Evolutionary conservation across 2,113 vertebrate genomes (phyloP).

Genomic region (Nycticorax nycticorax): DNA sequence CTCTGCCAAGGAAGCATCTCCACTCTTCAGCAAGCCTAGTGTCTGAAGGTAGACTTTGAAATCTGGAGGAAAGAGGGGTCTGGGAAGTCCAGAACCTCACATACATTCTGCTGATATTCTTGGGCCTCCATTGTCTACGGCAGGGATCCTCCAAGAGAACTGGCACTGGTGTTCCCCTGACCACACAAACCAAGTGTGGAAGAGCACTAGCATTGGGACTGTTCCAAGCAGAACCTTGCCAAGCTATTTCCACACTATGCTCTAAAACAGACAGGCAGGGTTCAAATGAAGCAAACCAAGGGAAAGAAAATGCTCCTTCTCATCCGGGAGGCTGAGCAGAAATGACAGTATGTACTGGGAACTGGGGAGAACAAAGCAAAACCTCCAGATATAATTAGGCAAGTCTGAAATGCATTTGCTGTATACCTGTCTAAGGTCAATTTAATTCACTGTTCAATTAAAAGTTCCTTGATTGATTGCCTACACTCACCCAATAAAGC

Average conservation of each 20-base stretch:
- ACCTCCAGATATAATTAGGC: not conserved
- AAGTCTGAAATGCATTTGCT: not conserved
- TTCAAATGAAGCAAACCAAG: not conserved
- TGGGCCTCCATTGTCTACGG: not conserved
- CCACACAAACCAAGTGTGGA: rapidly evolving
- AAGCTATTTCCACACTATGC: not conserved
- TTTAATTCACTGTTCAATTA: constrained; percentile 33
- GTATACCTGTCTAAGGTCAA: not conserved
- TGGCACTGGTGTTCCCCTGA: not conserved
- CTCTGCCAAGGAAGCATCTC: not conserved
- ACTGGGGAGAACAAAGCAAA: not conserved
- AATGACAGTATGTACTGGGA: not conserved
- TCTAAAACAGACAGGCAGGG: not conserved
- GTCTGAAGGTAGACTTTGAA: not conserved
- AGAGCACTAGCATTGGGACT: not conserved
- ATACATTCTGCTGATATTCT: not conserved
- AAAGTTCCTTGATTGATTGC: not conserved
- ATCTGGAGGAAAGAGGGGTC: not conserved
- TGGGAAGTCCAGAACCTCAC: not conserved
- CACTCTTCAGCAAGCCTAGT: not conserved
- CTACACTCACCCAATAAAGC: not conserved
- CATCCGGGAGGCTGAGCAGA: not conserved
- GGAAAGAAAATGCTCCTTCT: not conserved
- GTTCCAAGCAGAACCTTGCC: not conserved
- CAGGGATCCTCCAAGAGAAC: not conserved